These are phyloP conservation scores for Drosophila multiciliata DNA, from an alignment of 2,888 invertebrate genomes.

Conservation along the genomic window DNA sequence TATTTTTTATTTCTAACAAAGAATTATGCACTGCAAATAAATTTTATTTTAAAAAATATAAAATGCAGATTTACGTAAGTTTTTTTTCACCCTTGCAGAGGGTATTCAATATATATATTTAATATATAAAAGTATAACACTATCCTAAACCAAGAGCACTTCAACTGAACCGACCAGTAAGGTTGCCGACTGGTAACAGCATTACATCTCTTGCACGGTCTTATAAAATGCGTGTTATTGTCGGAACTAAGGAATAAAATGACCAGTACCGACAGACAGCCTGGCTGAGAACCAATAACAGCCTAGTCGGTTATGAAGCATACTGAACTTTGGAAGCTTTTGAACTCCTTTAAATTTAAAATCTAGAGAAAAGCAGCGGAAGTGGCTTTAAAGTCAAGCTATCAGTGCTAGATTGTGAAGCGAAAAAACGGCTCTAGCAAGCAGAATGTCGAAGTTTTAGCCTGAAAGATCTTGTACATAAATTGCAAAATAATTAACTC, in stretches of 20 bases:
- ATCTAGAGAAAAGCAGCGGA: not conserved
- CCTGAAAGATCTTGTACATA: not conserved
- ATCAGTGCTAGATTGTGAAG: not conserved
- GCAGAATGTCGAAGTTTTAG: not conserved
- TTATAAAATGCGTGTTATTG: not conserved
- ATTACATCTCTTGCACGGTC: not conserved
- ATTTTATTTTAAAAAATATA: constrained; percentile 25
- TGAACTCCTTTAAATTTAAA: not conserved
- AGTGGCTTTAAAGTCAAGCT: not conserved
- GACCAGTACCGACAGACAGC: not conserved
- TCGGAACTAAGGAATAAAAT: not conserved
- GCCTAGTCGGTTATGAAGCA: not conserved
- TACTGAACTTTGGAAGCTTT: not conserved
- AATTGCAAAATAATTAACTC: not conserved
- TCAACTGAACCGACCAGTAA: not conserved
- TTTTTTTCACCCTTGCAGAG: constrained; percentile 17
- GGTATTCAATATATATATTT: constrained; percentile 2
- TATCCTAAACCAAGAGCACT: not conserved
- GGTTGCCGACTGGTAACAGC: not conserved
- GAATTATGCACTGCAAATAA: constrained; percentile 27
- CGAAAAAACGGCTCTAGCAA: not conserved
- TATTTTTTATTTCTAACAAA: constrained; percentile 25
- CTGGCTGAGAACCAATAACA: not conserved
- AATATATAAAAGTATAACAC: not conserved
- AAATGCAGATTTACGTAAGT: constrained; percentile 8